Conservation (phyloP, 2,797 vertebrate species). For the Sebastes minor region DNA sequence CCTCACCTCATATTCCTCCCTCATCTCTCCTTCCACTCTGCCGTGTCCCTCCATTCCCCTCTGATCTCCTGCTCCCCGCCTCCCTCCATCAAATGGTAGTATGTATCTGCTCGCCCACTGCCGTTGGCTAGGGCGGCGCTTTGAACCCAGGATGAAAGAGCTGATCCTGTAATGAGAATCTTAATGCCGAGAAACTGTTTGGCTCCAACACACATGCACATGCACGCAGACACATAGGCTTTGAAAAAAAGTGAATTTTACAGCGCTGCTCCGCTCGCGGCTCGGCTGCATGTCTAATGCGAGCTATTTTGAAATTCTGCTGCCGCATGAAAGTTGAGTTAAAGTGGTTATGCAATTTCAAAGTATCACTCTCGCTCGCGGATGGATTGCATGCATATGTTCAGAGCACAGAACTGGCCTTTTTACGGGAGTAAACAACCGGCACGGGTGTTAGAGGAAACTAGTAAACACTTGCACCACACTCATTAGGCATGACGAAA, state of each 20-base stretch:
- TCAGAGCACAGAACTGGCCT: neutral
- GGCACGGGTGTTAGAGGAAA: constrained; percentile 26
- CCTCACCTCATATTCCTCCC: constrained; percentile 10
- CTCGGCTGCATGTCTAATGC: constrained; percentile 64
- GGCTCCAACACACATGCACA: constrained; percentile 4
- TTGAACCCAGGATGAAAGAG: constrained; percentile 78
- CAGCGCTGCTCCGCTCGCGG: constrained; percentile 23
- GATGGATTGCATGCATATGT: constrained; percentile 33
- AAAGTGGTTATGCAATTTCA: constrained; percentile 66
- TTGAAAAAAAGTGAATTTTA: constrained; percentile 59
- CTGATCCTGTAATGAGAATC: constrained; percentile 73
- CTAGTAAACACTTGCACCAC: constrained; percentile 9
- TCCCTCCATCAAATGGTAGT: constrained; percentile 47
- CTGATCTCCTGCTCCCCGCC: constrained; percentile 35
- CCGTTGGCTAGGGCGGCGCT: constrained; percentile 57
- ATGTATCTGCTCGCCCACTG: constrained; percentile 55
- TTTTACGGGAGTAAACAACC: constrained; percentile 39
- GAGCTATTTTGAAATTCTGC: constrained; percentile 68
- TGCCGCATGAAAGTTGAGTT: constrained; percentile 57
- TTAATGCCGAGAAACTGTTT: constrained; percentile 65
- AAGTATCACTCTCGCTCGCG: constrained; percentile 32
- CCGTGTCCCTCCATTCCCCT: constrained; percentile 14
- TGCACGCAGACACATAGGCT: constrained; percentile 20
- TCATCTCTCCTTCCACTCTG: constrained; percentile 10
- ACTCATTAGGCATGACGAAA: constrained; percentile 23